Evolutionary conservation across 2,888 invertebrate species (phyloP), one percentile per base, ranked within the genome.

Genomic region (Merodon equestris): DNA sequence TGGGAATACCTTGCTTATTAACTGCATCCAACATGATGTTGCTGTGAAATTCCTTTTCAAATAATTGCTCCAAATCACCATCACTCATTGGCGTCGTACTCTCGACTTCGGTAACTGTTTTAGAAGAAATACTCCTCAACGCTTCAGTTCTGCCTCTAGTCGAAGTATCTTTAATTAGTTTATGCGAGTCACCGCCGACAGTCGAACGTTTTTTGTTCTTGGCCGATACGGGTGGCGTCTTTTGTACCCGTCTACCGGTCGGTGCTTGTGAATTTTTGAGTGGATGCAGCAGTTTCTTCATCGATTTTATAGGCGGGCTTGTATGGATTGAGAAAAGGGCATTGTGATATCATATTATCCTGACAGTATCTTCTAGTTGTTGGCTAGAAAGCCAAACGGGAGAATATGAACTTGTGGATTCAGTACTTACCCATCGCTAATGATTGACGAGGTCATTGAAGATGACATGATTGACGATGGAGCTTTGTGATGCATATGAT

Each of bases 401-500:
- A 44, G 15, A 45, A 14, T 19, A 1, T 3, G 40, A 40, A 40
- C 3, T 40, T 40, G 2, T 27, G 27, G 27, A 4, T 27, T 27
- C 3, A 13, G 9, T 27, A 81, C 85, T 84, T 84, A 86, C 86
- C 86, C 84, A 61, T 87, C 86, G 64, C 86, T 87, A 64, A 83
- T 84, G 34, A 83, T 75, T 5, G 85, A 84, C 14, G 85, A 84
- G 27, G 82, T 85, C 75, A 86, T 83, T 17, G 87, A 86, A 45
- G 85, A 84, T 34, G 85, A 84, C 85, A 86, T 84, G 45, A 83
- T 84, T 4, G 73, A 60, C 19, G 27, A 27, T 4, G 27, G 7
- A 27, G 71, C n/a, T 56, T 64, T 71, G 1, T 45, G 44, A 48
- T 2, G 27, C 27, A 27, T 4, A 7, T 48, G 51, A 19, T 81